Evolutionary conservation across 2,888 invertebrate genomes (phyloP).

Genomic region (Aleiodes alternator): DNA sequence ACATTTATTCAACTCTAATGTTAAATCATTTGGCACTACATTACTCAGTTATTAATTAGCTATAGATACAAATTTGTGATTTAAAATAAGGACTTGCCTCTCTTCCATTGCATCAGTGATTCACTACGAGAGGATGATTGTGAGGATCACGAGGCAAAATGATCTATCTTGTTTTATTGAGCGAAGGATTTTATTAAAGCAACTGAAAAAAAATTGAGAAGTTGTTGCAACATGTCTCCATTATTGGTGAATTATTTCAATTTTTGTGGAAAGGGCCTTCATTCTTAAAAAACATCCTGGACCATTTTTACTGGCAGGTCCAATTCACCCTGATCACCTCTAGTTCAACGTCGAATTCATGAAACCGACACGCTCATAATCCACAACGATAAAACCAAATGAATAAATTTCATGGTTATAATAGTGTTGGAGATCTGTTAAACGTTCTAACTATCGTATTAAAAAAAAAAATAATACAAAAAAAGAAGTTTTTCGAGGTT

Average conservation of each 20-base stretch:
- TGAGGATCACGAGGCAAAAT: too few species aligned
- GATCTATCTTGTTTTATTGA: too few species aligned
- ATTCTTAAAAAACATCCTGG: too few species aligned
- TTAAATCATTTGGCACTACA: constrained; percentile 5
- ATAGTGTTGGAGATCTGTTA: constrained; percentile 32
- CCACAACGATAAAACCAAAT: constrained; percentile 26
- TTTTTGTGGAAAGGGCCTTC: too few species aligned
- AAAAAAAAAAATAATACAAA: too few species aligned
- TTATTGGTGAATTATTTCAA: too few species aligned
- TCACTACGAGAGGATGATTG: too few species aligned
- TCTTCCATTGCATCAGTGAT: too few species aligned
- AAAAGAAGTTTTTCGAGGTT: background rate
- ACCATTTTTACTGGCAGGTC: background rate
- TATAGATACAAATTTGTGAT: constrained; percentile 8
- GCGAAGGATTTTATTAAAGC: too few species aligned
- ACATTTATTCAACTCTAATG: constrained; percentile 8
- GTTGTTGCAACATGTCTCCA: too few species aligned
- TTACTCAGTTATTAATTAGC: constrained; percentile 24
- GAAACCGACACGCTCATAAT: constrained; percentile 30
- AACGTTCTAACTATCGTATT: background rate
- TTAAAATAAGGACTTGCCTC: background rate
- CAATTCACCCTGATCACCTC: too few species aligned
- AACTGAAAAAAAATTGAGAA: too few species aligned
- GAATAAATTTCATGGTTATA: constrained; percentile 35
- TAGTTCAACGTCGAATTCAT: constrained; percentile 28